Percentiles rank a stretch among this genome's conserved stretches.
phyloP scores from a whole-genome alignment of 2,113 vertebrate species.

The Eidolon helvum region DNA sequence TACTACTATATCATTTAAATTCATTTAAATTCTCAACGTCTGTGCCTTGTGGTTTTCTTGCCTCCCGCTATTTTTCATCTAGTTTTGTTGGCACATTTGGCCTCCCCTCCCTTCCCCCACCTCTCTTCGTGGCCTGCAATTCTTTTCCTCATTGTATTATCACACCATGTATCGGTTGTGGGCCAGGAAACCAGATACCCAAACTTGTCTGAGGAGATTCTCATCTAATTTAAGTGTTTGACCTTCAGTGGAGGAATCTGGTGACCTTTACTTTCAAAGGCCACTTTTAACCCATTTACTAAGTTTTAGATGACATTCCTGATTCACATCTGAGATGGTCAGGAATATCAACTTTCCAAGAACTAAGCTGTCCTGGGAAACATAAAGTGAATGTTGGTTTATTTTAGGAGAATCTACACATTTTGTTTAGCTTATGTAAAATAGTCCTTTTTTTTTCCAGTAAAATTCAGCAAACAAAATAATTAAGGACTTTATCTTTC shows the following conservation, averaged over 20 bases:
- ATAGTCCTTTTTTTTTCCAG: neutral
- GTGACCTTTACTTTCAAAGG: neutral
- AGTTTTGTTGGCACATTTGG: neutral
- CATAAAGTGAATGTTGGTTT: neutral
- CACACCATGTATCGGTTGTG: neutral
- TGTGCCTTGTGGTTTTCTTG: neutral
- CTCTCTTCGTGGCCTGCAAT: neutral
- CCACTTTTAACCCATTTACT: neutral
- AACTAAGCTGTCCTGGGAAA: neutral
- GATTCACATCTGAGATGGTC: neutral
- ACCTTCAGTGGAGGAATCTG: neutral
- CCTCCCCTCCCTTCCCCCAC: accelerated
- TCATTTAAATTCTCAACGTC: neutral
- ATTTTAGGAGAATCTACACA: neutral
- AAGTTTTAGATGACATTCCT: neutral
- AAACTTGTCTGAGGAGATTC: neutral
- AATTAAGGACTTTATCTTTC: neutral
- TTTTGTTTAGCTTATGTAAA: neutral
- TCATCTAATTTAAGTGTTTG: neutral
- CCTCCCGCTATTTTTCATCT: neutral
- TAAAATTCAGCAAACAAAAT: neutral
- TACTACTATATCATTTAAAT: neutral
- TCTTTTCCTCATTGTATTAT: neutral
- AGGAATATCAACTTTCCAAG: neutral
- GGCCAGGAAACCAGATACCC: neutral